These are phyloP conservation scores for Bos taurus DNA, from an alignment of 2,113 vertebrate genomes.

Conservation along the genomic window DNA sequence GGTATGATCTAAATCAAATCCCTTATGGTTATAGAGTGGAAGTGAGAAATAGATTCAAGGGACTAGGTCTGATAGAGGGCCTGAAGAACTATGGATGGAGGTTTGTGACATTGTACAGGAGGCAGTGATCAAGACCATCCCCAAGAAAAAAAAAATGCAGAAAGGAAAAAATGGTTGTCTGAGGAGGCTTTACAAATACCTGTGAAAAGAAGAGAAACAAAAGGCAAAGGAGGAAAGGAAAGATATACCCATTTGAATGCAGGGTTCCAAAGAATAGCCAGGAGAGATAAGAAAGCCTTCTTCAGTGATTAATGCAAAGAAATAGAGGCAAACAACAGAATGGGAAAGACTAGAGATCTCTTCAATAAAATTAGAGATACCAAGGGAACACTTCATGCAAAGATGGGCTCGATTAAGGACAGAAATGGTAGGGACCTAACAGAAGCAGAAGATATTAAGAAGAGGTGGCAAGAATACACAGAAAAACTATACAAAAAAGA, in stretches of 20 bases:
- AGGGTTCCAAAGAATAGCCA: background rate
- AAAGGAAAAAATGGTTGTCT: background rate
- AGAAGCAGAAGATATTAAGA: background rate
- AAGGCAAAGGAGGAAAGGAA: background rate
- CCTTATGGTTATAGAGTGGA: background rate
- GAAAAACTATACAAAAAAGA: background rate
- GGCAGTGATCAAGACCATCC: background rate
- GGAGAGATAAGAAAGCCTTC: background rate
- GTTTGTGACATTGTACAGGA: background rate
- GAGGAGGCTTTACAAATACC: background rate
- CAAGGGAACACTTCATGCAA: background rate
- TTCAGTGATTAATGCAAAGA: background rate
- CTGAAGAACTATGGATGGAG: background rate
- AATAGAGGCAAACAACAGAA: background rate
- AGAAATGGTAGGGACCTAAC: background rate
- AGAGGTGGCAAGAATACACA: background rate
- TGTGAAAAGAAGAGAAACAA: background rate
- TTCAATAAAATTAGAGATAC: background rate
- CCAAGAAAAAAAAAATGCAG: background rate
- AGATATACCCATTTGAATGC: background rate
- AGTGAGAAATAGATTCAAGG: background rate
- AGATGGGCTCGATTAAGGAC: background rate
- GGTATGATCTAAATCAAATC: background rate
- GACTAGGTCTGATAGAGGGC: background rate
- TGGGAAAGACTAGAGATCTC: background rate